Percentiles rank a stretch among this genome's conserved stretches.
Conservation (phyloP, 2,113 vertebrate species). For the Prionailurus viverrinus region DNA sequence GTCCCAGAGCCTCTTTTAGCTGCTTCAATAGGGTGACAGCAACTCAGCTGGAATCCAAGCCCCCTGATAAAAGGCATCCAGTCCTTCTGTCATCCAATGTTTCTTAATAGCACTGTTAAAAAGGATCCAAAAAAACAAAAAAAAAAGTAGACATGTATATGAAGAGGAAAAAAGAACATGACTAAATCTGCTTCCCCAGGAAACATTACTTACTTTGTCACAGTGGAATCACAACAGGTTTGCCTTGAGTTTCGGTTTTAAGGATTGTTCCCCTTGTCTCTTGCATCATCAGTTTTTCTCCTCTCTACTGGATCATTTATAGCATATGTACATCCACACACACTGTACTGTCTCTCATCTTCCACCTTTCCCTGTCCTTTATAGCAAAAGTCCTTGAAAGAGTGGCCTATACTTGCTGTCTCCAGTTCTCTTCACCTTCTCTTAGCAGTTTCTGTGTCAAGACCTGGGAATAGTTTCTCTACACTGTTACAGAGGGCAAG, state of each 20-base stretch:
- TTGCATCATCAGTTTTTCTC: neutral
- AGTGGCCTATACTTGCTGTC: neutral
- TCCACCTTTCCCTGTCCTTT: neutral
- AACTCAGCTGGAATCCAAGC: constrained; percentile 93
- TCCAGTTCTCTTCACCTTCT: constrained; percentile 74
- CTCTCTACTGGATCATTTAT: neutral
- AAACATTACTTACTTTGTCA: neutral
- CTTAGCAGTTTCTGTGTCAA: constrained; percentile 89
- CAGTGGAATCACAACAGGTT: neutral
- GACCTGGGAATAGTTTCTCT: constrained; percentile 85
- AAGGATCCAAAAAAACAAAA: constrained; percentile 91
- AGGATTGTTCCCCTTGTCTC: neutral
- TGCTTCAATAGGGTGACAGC: constrained; percentile 91
- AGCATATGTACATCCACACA: neutral
- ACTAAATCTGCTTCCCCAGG: neutral
- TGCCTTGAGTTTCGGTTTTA: neutral
- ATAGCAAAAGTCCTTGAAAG: neutral
- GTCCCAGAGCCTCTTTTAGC: constrained; percentile 88
- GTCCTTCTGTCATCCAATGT: constrained; percentile 92
- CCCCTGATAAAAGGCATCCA: constrained; percentile 94
- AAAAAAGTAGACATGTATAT: constrained; percentile 86
- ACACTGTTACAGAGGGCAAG: constrained; percentile 81
- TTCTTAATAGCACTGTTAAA: constrained; percentile 93
- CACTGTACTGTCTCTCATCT: neutral
- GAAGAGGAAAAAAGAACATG: neutral